Evolutionary conservation across 1,140 invertebrate genomes (phyloP), one percentile per base, ranked within the genome.

Genomic region (Aphis gossypii): DNA sequence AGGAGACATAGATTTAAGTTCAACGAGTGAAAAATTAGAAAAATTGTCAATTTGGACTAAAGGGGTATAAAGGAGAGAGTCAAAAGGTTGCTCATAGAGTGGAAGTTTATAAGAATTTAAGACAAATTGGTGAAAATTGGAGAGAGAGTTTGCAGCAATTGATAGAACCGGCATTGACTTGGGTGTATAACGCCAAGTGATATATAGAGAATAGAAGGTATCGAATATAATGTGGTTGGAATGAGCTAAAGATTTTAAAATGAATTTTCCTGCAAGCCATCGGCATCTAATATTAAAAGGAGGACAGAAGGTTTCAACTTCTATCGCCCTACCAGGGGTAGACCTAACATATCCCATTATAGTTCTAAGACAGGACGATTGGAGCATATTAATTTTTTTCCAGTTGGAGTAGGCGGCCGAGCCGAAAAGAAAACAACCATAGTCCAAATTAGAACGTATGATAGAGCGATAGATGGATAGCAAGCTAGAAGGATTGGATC

Each of bases 391-490:
- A 23, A 90, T n/a, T 56, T 56, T 90, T 21, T 56, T 90, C 48
- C 48, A 88, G 20, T 48, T 48, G 44, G 86, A n/a, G n/a, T 14
- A n/a, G 8, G 86, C 25, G 44, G 86, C 86, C 23, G 86, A 88
- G 3, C 86, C 86, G n/a, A 88, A 88, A 23, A 88, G 86, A 51
- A 88, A 88, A 14, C 86, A 88, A n/a, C 86, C 86, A n/a, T 88
- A 88, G 20, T 88, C 86, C 20, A 88, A 23, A 51, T 88, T 88
- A 35, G 86, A 51, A n/a, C 86, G 44, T 9, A 88, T 48, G 18
- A 88, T 30, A 21, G 48, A 88, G 2, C 41, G 14, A 51, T 88
- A 88, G 2, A 88, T 88, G 23, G 86, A 48, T 48, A 88, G 8
- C 35, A 88, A 48, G 41, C 41, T n/a, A 46, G 44, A 48, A 51